Percentiles rank a stretch among this genome's conserved stretches.
Evolutionary conservation across 1,140 invertebrate species (phyloP).

Genomic region (Homalodisca vitripennis): DNA sequence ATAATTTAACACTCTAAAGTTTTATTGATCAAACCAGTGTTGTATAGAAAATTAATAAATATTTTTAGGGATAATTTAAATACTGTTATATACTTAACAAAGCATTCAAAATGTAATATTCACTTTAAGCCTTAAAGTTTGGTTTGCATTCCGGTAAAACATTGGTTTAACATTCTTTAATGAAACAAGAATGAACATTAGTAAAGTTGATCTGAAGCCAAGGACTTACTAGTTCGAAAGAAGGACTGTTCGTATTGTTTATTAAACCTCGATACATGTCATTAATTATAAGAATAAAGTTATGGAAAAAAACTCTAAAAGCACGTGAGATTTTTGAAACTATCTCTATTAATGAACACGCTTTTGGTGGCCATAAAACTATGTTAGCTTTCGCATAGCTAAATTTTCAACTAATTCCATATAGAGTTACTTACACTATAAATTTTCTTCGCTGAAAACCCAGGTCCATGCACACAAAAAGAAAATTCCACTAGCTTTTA

Average conservation of each 20-base stretch:
- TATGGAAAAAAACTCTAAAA: background rate
- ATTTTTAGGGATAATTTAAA: too few relatives aligned
- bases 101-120: too few relatives aligned
- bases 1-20: too few relatives aligned
- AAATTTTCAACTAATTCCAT: background rate
- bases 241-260: constrained; percentile 9
- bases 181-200: too few relatives aligned
- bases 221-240: too few relatives aligned
- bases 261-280: constrained; percentile 14
- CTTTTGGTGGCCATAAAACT: background rate
- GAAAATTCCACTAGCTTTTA: background rate
- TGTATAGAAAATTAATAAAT: too few relatives aligned
- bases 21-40: too few relatives aligned
- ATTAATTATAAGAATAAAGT: constrained; percentile 9
- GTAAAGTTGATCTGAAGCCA: too few relatives aligned
- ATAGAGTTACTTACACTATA: background rate
- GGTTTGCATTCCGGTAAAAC: too few relatives aligned
- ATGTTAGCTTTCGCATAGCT: background rate
- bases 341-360: background rate
- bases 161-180: too few relatives aligned
- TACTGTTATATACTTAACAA: too few relatives aligned
- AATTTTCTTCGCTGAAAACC: background rate
- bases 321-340: background rate
- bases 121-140: too few relatives aligned
- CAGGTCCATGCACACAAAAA: background rate